Percentiles rank a stretch among this genome's conserved stretches.
phyloP scores from a whole-genome alignment of 2,113 vertebrate species.

The Lepisosteus oculatus region DNA sequence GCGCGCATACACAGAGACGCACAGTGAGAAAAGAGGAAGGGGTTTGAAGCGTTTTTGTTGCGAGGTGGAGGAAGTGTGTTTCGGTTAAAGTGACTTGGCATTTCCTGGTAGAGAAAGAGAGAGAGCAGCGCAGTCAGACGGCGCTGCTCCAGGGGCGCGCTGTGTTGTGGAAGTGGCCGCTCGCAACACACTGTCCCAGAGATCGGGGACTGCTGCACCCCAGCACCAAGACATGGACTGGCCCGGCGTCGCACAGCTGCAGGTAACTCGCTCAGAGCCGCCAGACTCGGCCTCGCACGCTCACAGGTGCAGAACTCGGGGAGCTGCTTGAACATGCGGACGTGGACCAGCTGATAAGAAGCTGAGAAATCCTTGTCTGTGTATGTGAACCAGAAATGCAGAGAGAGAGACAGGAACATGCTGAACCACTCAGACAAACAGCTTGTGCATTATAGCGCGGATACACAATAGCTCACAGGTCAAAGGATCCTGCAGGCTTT shows the following conservation, averaged over 20 bases:
- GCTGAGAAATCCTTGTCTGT: too few relatives aligned
- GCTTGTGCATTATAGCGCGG: too few relatives aligned
- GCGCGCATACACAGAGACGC: constrained; percentile 3
- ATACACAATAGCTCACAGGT: too few relatives aligned
- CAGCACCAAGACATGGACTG: constrained; percentile 72
- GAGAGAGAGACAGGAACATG: too few relatives aligned
- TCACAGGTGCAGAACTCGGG: too few relatives aligned
- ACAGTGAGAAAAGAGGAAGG: constrained; percentile 56
- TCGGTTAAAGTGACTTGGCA: constrained; percentile 69
- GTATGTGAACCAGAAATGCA: too few relatives aligned
- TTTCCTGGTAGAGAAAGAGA: constrained; percentile 69
- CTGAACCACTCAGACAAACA: too few relatives aligned
- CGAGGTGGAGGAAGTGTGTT: constrained; percentile 63
- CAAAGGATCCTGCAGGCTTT: too few relatives aligned
- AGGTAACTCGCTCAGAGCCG: constrained; percentile 55
- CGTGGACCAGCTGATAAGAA: too few relatives aligned
- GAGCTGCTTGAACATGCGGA: too few relatives aligned
- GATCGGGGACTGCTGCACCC: constrained; percentile 22
- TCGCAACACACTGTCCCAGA: neutral
- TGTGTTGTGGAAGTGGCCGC: constrained; percentile 38
- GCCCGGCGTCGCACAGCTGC: constrained; percentile 51
- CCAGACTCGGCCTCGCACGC: neutral
- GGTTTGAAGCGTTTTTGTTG: constrained; percentile 25
- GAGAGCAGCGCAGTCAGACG: constrained; percentile 24
- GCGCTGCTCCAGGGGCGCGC: constrained; percentile 20